These are phyloP conservation scores for Meriones unguiculatus DNA, from an alignment of 2,113 vertebrate species.

Conservation along the genomic window DNA sequence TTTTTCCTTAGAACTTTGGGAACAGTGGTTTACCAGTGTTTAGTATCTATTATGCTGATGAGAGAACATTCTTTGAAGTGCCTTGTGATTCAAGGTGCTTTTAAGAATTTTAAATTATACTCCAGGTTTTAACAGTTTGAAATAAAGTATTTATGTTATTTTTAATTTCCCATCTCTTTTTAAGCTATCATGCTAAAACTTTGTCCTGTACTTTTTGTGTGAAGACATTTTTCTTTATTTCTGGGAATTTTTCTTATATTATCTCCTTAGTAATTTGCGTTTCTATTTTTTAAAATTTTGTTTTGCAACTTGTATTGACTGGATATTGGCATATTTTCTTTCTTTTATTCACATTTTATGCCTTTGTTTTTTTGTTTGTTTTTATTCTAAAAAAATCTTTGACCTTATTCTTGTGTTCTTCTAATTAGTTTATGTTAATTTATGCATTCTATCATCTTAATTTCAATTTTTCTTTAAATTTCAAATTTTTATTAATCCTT, in stretches of 20 bases:
- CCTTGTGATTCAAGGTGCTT: not conserved
- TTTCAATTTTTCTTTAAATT: not conserved
- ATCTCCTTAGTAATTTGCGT: slow-evolving; percentile 14
- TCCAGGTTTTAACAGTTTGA: slow-evolving; percentile 11
- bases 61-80: not conserved
- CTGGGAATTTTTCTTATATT: not conserved
- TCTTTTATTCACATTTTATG: not conserved
- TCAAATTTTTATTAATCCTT: not conserved
- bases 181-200: not conserved
- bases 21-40: not conserved
- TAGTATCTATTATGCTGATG: not conserved
- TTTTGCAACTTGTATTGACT: slow-evolving; percentile 11
- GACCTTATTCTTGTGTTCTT: not conserved
- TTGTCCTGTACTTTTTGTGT: not conserved
- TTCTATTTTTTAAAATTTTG: not conserved
- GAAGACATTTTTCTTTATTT: not conserved
- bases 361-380: not conserved
- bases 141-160: not conserved
- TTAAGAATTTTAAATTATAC: not conserved
- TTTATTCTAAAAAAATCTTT: slow-evolving; percentile 6
- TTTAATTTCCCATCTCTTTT: not conserved
- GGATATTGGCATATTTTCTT: not conserved
- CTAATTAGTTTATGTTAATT: slow-evolving; percentile 33
- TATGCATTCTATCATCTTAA: not conserved
- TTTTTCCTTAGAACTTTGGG: not conserved